Base-by-base conservation (phyloP, 2,797 vertebrate species). In the Sebastes taczanowskii region DNA sequence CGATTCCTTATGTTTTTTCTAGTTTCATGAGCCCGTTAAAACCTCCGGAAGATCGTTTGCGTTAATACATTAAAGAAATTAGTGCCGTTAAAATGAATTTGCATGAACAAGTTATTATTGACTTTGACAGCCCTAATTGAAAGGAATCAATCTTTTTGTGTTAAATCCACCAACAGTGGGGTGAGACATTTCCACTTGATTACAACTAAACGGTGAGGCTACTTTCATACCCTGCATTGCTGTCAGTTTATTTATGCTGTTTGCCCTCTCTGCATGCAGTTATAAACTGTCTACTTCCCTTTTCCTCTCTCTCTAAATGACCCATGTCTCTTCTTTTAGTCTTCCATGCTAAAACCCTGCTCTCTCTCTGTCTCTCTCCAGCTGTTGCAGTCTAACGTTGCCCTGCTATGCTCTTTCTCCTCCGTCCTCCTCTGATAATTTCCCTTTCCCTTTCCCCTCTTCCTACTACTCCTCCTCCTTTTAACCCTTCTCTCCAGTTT, bases 401-500 rank as follows among this genome's bases (percentile, higher is more conserved):
- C 67, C 84, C 66, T 82, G 52, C 69, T 59, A 1, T 58, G 11
- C 79, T 72, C 63, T 71, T 61, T 68, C 32, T 71, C 71, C 49
- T 66, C 6, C 10, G 6, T 58, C 68, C 70, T 71, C 29, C 29
- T 32, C 29, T 82, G 60, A 81, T 83, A 53, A 78, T 84, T 81
- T 82, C 25, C 68, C 68, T 70, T 86, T 74, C 70, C 76, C 77
- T 42, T 78, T 65, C 56, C 61, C 25, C 25, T 86, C 63, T 78
- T 84, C 64, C 74, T 78, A 1, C 67, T 74, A 5, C 66, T 52
- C 42, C n/a, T 73, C 66, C 46, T 49, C 59, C 67, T 10, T 10
- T 30, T 80, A 64, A 34, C 65, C 59, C 46, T 14, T 49, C 56
- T 74, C 67, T 78, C 83, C 68, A 88, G 88, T 84, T 88, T 29